phyloP scores from a whole-genome alignment of 2,888 invertebrate species.

The Thereva unica region DNA sequence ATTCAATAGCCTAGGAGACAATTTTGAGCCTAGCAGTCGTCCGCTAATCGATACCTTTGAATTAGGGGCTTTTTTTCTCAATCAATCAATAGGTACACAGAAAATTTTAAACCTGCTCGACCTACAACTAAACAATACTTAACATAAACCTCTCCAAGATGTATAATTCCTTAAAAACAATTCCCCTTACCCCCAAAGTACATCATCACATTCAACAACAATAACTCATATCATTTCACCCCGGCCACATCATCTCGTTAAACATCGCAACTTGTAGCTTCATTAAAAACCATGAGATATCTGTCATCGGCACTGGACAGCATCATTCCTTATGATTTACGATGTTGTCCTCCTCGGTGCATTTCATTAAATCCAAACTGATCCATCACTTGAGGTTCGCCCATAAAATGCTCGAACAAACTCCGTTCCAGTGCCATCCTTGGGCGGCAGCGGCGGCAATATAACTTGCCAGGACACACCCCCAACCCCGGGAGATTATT shows the following conservation, averaged over 20 bases:
- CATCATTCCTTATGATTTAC: slow-evolving; percentile 33
- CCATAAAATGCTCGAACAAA: slow-evolving; percentile 32
- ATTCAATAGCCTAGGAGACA: too few relatives aligned
- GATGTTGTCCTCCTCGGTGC: slow-evolving; percentile 24
- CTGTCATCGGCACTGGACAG: slow-evolving; percentile 29
- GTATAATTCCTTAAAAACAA: too few relatives aligned
- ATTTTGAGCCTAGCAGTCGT: too few relatives aligned
- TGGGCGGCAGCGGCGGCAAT: slow-evolving; percentile 12
- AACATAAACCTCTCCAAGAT: too few relatives aligned
- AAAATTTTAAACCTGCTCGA: too few relatives aligned
- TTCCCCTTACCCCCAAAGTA: too few relatives aligned
- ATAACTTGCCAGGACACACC: slow-evolving; percentile 23
- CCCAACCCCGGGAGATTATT: slow-evolving; percentile 8
- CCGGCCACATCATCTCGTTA: slow-evolving; percentile 18
- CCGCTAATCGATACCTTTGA: too few relatives aligned
- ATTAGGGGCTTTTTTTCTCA: too few relatives aligned
- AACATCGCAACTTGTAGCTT: slow-evolving; percentile 29
- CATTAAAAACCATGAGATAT: slow-evolving; percentile 31
- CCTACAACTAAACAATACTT: too few relatives aligned
- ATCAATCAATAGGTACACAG: too few relatives aligned
- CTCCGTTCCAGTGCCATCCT: not conserved
- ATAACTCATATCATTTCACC: slow-evolving; percentile 28
- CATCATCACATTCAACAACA: slow-evolving; percentile 10
- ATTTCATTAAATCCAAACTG: slow-evolving; percentile 33
- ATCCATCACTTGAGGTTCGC: slow-evolving; percentile 30